Evolutionary conservation across 2,888 invertebrate genomes (phyloP), one percentile per base, ranked within the genome.

Genomic region (Lordiphosa andalusiaca): DNA sequence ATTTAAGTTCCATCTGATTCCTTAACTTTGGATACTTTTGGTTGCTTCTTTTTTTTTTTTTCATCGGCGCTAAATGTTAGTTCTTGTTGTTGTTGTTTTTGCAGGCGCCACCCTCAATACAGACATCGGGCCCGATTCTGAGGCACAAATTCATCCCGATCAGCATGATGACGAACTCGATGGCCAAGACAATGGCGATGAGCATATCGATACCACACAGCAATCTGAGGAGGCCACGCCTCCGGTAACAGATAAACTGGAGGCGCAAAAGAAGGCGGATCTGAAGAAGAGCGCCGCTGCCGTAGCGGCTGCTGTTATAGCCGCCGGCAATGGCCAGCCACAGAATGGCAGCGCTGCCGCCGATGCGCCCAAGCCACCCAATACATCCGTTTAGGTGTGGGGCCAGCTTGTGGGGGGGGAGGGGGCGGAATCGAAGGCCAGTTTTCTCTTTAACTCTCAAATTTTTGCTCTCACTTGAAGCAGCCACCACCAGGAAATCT

Each of bases 41-140:
- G 25, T 35, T 48, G 21, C 6, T 38, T 16, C 51, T 37, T 12
- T 16, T 53, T 37, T 12, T 33, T 21, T 53, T 16, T 42, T 21
- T 49, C 33, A 41, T 19, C 67, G 73, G 77, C 85, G 87, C 87
- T 88, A 88, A 88, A 88, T 86, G 88, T 88, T 89, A 89, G 89
- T 89, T 89, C 89, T 89, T 89, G 91, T 92, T 91, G 91, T 92
- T 91, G 91, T 92, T 91, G 92, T 91, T 89, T 90, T 91, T 91
- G 87, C 92, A 92, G 92, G 92, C 87, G 91, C 92, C 73, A 91
- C 91, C 52, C 90, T 91, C 74, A 91, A 92, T 87, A 91, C 92
- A 67, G 92, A 92, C 86, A 91, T 92, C 74, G 85, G 90, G 71
- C 92, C 92, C 47, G 92, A 92, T 84, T 91, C 92, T 48, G 92